phyloP scores from a whole-genome alignment of 1,140 invertebrate genomes.

The Drosophila kikkawai region DNA sequence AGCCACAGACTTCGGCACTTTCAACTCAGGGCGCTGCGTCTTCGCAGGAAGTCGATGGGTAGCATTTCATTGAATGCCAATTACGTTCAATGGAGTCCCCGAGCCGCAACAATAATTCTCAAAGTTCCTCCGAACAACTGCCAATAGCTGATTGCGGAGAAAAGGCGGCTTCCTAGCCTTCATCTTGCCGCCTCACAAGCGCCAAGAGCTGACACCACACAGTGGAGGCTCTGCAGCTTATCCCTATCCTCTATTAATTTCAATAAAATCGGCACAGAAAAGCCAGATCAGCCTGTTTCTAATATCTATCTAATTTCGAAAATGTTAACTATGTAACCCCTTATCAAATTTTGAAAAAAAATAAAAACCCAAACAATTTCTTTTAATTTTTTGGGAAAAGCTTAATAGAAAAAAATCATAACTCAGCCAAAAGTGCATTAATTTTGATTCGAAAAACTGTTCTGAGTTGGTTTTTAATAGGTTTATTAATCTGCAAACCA shows the following conservation, averaged over 20 bases:
- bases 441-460: too few species aligned
- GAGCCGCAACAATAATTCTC: background rate
- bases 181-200: constrained; percentile 1
- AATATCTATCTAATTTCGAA: too few species aligned
- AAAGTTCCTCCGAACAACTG: constrained; percentile 1
- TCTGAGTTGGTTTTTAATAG: too few species aligned
- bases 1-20: constrained; percentile 66
- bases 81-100: constrained; percentile 16
- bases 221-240: too few species aligned
- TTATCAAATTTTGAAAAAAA: too few species aligned
- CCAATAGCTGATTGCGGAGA: background rate
- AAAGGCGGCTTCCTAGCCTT: background rate
- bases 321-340: too few species aligned
- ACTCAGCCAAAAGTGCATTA: too few species aligned
- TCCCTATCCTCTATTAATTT: background rate
- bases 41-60: constrained; percentile 71
- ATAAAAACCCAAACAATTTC: too few species aligned
- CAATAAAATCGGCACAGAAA: background rate
- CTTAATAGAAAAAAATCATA: too few species aligned
- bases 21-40: constrained; percentile 50
- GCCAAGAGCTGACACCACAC: background rate
- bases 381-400: too few species aligned
- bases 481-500: too few species aligned
- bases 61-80: constrained; percentile 29
- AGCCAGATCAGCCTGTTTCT: background rate